phyloP scores from a whole-genome alignment of 1,140 invertebrate genomes.

The Euwallacea similis region DNA sequence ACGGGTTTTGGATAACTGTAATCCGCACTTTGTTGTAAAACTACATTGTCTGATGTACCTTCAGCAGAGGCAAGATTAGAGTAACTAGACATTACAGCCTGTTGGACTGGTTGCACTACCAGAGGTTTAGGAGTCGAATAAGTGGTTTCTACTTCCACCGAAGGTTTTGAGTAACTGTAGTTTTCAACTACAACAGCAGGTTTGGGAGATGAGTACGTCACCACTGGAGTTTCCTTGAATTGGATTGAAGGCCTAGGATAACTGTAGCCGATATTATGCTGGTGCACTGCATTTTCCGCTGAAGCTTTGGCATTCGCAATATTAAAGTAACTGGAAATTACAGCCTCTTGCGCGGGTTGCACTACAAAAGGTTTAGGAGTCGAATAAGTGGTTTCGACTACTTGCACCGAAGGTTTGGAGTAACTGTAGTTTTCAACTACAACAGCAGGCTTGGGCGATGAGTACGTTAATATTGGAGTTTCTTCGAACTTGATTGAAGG shows the following conservation, averaged over 20 bases:
- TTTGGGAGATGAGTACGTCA: neutral
- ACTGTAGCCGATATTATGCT: conserved; percentile 40
- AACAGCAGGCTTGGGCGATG: neutral
- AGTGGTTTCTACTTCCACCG: neutral
- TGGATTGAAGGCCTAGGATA: conserved; percentile 8
- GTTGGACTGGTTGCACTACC: conserved; percentile 20
- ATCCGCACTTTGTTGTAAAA: conserved; percentile 44
- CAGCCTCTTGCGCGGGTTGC: neutral
- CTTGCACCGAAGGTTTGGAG: conserved; percentile 17
- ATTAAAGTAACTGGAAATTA: conserved; percentile 28
- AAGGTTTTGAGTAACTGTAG: neutral
- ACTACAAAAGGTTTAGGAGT: conserved; percentile 32
- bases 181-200: neutral
- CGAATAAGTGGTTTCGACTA: neutral
- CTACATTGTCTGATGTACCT: neutral
- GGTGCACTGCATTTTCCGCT: neutral
- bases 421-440: neutral
- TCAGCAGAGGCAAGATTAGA: neutral
- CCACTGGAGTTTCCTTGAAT: neutral
- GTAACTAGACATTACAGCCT: conserved; percentile 37
- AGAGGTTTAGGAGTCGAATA: neutral
- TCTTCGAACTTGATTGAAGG: conserved; percentile 53
- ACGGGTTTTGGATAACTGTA: conserved; percentile 55
- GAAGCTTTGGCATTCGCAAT: neutral
- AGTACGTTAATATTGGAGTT: neutral